Evolutionary conservation across 2,797 vertebrate species (phyloP), one percentile per base, ranked within the genome.

Genomic region (Carduelis carduelis): DNA sequence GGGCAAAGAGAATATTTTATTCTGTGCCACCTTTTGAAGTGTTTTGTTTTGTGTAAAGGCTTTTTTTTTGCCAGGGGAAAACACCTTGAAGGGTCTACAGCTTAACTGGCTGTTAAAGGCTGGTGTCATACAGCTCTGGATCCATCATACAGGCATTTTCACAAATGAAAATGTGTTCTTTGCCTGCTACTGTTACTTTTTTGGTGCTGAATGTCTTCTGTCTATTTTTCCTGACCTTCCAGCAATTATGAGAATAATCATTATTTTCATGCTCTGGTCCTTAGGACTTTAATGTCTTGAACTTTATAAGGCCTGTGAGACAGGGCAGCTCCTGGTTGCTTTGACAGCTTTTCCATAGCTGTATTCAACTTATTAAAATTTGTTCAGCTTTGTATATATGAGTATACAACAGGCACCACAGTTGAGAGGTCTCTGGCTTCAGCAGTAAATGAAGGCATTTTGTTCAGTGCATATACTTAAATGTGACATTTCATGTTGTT

Each of bases 1-100:
- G 83, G 90, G 88, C 86, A 88, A 72, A 93, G 85, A 55, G 91
- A 93, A 82, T 93, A 66, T 91, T 88, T 95, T 90, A 83, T 94
- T 87, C 83, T 37, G 8, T 87, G 52, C 74, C 69, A 87, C 80
- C 70, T 96, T 93, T 60, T 79, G 74, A 82, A 90, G 88, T 63
- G 32, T 78, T 92, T 92, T 59, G 34, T 79, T 81, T 69, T 86
- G 26, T 66, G 2, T 44, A 35, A 70, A 85, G 32, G 41, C 6
- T 53, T 53, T 64, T 20, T 37, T 85, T 81, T 88, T 69, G 52
- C 69, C 11, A 2, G 41, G 46, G 68, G 69, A 75, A 93, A 88
- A 71, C 34, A 70, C 76, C 39, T 83, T 57, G 72, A 87, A 76
- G 47, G 23, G 8, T 65, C 41, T 75, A 1, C 37, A 77, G 14